These are phyloP conservation scores for Perca fluviatilis DNA, from an alignment of 2,113 vertebrate species.

Conservation along the genomic window DNA sequence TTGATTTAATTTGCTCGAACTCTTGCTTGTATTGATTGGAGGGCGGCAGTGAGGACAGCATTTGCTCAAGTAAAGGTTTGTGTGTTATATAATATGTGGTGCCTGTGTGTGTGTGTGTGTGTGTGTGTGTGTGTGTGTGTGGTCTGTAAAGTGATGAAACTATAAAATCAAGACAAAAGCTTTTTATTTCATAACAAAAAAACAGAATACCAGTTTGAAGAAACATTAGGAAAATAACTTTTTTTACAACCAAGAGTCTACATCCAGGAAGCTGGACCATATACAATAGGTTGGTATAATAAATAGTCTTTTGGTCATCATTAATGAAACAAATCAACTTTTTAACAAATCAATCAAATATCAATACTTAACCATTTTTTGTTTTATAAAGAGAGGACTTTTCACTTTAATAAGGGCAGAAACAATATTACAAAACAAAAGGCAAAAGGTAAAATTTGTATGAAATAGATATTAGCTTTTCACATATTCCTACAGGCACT, in stretches of 20 bases:
- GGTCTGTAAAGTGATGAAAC: slow-evolving; percentile 4
- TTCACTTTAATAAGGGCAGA: slow-evolving; percentile 23
- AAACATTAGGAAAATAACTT: slow-evolving; percentile 60
- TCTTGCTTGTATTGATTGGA: slow-evolving; percentile 57
- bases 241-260: slow-evolving; percentile 17
- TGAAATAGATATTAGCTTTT: slow-evolving; percentile 38
- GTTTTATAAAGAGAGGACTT: slow-evolving; percentile 49
- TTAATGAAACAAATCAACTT: slow-evolving; percentile 20
- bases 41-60: slow-evolving; percentile 17
- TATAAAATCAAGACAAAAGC: slow-evolving; percentile 22
- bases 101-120: neutral
- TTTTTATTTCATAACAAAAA: slow-evolving; percentile 55
- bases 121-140: slow-evolving; percentile 5
- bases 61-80: slow-evolving; percentile 28
- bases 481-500: slow-evolving; percentile 71
- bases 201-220: slow-evolving; percentile 29
- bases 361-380: slow-evolving; percentile 10
- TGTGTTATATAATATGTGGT: slow-evolving; percentile 3
- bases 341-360: slow-evolving; percentile 33
- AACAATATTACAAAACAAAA: slow-evolving; percentile 52
- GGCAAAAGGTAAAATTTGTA: slow-evolving; percentile 37
- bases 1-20: slow-evolving; percentile 62
- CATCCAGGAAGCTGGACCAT: slow-evolving; percentile 19
- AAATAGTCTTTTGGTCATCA: slow-evolving; percentile 31
- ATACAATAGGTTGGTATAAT: slow-evolving; percentile 27